phyloP scores from a whole-genome alignment of 2,113 vertebrate species.

The Daboia siamensis region DNA sequence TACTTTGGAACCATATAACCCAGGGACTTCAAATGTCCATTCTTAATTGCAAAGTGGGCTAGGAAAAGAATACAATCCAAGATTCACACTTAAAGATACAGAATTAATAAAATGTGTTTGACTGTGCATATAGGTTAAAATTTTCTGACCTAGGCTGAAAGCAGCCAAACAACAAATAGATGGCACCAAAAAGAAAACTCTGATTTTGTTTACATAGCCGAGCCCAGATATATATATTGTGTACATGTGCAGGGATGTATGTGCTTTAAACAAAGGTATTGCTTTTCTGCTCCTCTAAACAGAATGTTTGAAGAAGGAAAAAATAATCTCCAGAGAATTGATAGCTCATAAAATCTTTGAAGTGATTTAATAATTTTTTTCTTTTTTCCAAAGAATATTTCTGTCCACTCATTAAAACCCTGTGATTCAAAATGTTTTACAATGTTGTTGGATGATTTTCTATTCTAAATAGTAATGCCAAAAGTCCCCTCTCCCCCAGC shows the following conservation, averaged over 20 bases:
- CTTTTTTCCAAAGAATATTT: slow-evolving; percentile 12
- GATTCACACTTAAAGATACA: not conserved
- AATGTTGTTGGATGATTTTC: slow-evolving; percentile 10
- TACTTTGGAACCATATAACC: not conserved
- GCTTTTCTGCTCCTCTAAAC: not conserved
- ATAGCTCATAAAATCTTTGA: not conserved
- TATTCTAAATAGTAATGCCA: not conserved
- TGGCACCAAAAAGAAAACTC: not conserved
- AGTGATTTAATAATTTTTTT: not conserved
- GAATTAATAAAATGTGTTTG: not conserved
- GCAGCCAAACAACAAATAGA: not conserved
- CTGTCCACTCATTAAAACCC: not conserved
- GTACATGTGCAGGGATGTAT: not conserved
- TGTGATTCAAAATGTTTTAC: not conserved
- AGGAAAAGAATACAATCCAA: not conserved
- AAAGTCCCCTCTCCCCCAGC: not conserved
- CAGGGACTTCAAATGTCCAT: not conserved
- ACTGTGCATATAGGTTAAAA: not conserved
- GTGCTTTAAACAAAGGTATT: not conserved
- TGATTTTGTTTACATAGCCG: not conserved
- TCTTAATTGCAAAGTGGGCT: not conserved
- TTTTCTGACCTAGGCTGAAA: not conserved
- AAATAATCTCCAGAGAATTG: not conserved
- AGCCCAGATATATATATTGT: not conserved
- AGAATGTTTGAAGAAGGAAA: not conserved